Base-by-base conservation (phyloP, 92 coral and sea anemone species). In the Epizoanthus fatuus region DNA sequence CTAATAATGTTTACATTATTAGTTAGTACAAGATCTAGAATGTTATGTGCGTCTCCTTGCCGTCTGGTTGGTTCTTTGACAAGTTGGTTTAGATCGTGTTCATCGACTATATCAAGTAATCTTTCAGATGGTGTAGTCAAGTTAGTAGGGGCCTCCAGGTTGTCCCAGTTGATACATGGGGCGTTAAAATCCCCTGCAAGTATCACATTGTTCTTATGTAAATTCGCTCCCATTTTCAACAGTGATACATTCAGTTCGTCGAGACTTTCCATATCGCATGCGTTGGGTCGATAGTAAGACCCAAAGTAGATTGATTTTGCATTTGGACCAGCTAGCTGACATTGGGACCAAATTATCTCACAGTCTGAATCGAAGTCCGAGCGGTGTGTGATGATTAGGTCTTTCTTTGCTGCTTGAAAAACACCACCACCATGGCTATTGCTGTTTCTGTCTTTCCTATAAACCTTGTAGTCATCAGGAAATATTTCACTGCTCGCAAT, bases 301-400 rank as follows among this genome's bases (percentile, higher is more conserved):
- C 95, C 89, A 49, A 88, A 84, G 80, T 62, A 68, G 47, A 91
- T 75, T 4, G 86, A 87, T 69, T 87, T 83, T 51, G 73, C 69
- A 54, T 74, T 40, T 77, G 66, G 38, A 67, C 88, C 88, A 51
- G 90, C 80, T 54, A 92, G 74, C 78, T 92, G 95, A 57, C 95
- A 92, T 65, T 88, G 92, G 53, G 92, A 56, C 92, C 92, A 92
- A 42, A 92, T 64, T 49, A 92, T 80, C 52, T 85, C 95, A 92
- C 95, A 92, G 75, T 80, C 84, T 16, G 94, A 83, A 68, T 91
- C 90, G 13, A 35, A 80, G 16, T 87, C 92, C 3, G 82, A 3
- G 77, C 79, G 90, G 68, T 92, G 90, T 22, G n/a, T n/a, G n/a
- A n/a, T n/a, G n/a, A n/a, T n/a, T n/a, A n/a, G n/a, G n/a, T n/a